Conservation (phyloP, 2,888 invertebrate species). For the Latrodectus elegans region DNA sequence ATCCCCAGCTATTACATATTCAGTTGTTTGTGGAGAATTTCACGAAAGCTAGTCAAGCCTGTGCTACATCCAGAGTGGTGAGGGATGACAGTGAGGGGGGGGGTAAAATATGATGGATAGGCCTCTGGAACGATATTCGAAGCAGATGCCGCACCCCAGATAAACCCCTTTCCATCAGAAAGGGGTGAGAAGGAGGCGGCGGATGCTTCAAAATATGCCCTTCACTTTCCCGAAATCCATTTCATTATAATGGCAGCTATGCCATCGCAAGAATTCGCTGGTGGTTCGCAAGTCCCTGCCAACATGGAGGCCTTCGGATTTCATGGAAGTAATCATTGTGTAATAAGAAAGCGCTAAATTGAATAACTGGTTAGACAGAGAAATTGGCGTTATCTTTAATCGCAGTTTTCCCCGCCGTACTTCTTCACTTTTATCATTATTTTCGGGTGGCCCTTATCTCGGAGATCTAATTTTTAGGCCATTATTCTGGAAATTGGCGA, state of each 20-base stretch:
- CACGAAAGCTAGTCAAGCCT: not conserved
- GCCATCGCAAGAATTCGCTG: conserved; percentile 3
- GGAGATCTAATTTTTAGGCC: conserved; percentile 2
- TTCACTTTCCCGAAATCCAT: conserved; percentile 23
- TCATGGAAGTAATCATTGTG: conserved; percentile 1
- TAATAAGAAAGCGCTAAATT: conserved; percentile 8
- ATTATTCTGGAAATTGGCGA: too few species aligned
- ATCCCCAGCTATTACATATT: conserved; percentile 39
- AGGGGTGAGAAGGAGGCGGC: not conserved
- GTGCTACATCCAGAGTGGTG: not conserved
- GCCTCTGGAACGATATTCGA: conserved; percentile 11
- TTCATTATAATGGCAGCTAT: conserved; percentile 33
- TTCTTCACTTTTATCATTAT: too few species aligned
- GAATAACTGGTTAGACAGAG: conserved; percentile 19
- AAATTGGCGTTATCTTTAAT: not conserved
- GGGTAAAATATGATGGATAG: conserved; percentile 52
- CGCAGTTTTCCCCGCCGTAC: not conserved
- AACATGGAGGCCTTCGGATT: not conserved
- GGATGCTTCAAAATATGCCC: not conserved
- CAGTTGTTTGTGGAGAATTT: conserved; percentile 62
- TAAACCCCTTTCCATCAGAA: conserved; percentile 22
- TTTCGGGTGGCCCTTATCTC: not conserved
- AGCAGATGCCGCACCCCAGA: conserved; percentile 64
- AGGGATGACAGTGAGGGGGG: conserved; percentile 13
- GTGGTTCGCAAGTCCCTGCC: not conserved